These are phyloP conservation scores for Gryon sp. DNA, from an alignment of 1,140 invertebrate species.

Conservation along the genomic window DNA sequence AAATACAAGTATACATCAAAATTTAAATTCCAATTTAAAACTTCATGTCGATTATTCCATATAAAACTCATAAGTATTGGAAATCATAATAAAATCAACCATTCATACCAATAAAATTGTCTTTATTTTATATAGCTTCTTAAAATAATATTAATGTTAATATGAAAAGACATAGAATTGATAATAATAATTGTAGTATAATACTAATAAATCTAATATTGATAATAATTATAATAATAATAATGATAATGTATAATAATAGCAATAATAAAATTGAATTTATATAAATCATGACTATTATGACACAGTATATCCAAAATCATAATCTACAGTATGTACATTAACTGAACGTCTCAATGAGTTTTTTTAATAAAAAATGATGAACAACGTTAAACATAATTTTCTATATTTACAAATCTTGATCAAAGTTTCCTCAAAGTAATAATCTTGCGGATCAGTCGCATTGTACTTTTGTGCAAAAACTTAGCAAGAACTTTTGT, in stretches of 20 bases:
- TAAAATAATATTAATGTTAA: slow-evolving; percentile 27
- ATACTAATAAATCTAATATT: background rate
- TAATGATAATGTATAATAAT: too few species aligned
- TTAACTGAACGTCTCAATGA: slow-evolving; percentile 34
- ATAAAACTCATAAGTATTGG: background rate
- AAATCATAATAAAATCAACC: slow-evolving; percentile 10
- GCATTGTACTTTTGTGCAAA: background rate
- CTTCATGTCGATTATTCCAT: background rate
- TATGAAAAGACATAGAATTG: slow-evolving; percentile 28
- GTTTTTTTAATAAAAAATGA: slow-evolving; percentile 38
- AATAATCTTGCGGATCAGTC: background rate
- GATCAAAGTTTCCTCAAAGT: background rate
- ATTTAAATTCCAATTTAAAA: too few species aligned
- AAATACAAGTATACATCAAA: too few species aligned
- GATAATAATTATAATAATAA: slow-evolving; percentile 10
- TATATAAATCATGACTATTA: slow-evolving; percentile 43
- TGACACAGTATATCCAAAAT: slow-evolving; percentile 22
- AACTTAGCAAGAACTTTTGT: background rate
- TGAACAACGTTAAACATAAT: slow-evolving; percentile 27
- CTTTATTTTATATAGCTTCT: slow-evolving; percentile 30
- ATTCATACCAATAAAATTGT: slow-evolving; percentile 37
- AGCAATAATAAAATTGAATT: slow-evolving; percentile 34
- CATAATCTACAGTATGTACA: slow-evolving; percentile 50
- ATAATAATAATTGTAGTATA: slow-evolving; percentile 20
- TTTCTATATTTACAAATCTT: slow-evolving; percentile 34